phyloP scores from a whole-genome alignment of 2,113 vertebrate genomes.

The Sitta europaea region DNA sequence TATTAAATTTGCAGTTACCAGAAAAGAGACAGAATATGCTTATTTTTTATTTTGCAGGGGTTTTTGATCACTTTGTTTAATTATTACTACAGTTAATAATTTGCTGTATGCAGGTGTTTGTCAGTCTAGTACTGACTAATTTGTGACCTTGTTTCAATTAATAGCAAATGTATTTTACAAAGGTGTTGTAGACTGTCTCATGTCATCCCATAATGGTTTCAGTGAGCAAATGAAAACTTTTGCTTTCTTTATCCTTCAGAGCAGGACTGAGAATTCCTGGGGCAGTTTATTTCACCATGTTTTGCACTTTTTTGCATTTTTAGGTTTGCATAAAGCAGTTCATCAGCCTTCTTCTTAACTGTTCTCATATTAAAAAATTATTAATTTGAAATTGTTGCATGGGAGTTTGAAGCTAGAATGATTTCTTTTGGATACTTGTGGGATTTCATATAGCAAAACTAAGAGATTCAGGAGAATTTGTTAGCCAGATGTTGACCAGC shows the following conservation, averaged over 20 bases:
- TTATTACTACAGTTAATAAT: not conserved
- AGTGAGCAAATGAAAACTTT: not conserved
- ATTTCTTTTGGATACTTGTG: not conserved
- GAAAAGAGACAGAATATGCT: not conserved
- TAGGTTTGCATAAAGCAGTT: not conserved
- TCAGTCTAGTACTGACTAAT: not conserved
- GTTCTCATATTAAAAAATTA: not conserved
- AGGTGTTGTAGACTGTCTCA: not conserved
- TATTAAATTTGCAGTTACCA: not conserved
- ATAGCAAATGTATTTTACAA: not conserved
- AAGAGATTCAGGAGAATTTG: not conserved
- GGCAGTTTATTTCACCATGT: not conserved
- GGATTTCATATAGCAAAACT: not conserved
- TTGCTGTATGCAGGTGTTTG: not conserved
- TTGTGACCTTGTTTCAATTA: not conserved
- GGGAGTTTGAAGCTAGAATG: not conserved
- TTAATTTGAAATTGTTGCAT: not conserved
- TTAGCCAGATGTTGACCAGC: not conserved
- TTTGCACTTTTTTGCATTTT: not conserved
- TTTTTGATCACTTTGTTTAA: not conserved
- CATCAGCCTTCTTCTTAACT: not conserved
- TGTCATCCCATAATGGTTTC: not conserved
- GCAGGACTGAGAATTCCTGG: not conserved
- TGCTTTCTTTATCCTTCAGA: not conserved
- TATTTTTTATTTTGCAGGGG: not conserved